These are phyloP conservation scores for Pollenia griseotomentosa DNA, from an alignment of 2,888 invertebrate species.

Conservation along the genomic window DNA sequence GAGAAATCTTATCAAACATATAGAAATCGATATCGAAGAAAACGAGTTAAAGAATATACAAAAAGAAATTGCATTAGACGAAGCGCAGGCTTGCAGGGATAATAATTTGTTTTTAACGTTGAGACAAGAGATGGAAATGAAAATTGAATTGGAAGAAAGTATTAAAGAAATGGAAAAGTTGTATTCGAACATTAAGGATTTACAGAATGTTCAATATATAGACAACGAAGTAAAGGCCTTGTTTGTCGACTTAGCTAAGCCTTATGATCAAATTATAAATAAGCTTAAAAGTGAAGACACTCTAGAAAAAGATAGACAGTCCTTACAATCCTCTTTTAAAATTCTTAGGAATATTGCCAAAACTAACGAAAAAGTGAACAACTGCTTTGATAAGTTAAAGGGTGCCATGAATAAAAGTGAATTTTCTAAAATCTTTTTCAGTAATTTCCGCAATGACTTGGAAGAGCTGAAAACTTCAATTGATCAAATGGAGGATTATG, in stretches of 20 bases:
- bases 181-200: slow-evolving; percentile 75
- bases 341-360: slow-evolving; percentile 54
- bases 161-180: slow-evolving; percentile 82
- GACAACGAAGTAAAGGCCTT: slow-evolving; percentile 45
- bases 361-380: slow-evolving; percentile 49
- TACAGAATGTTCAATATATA: slow-evolving; percentile 61
- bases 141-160: slow-evolving; percentile 80
- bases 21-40: slow-evolving; percentile 82
- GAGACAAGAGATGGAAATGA: slow-evolving; percentile 80
- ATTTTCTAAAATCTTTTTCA: slow-evolving; percentile 40
- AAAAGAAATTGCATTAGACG: slow-evolving; percentile 80
- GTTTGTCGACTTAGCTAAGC: slow-evolving; percentile 41
- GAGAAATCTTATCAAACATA: slow-evolving; percentile 78
- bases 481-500: slow-evolving; percentile 60
- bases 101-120: slow-evolving; percentile 80
- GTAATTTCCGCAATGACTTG: slow-evolving; percentile 49
- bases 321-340: slow-evolving; percentile 42
- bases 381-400: slow-evolving; percentile 27
- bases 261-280: slow-evolving; percentile 38
- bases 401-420: slow-evolving; percentile 36
- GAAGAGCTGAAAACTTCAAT: slow-evolving; percentile 67
- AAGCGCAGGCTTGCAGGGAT: slow-evolving; percentile 78
- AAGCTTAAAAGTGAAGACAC: slow-evolving; percentile 45
- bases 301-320: slow-evolving; percentile 68
- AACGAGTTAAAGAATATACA: slow-evolving; percentile 81